phyloP scores from a whole-genome alignment of 1,140 invertebrate genomes.

The Catajapyx aquilonaris region DNA sequence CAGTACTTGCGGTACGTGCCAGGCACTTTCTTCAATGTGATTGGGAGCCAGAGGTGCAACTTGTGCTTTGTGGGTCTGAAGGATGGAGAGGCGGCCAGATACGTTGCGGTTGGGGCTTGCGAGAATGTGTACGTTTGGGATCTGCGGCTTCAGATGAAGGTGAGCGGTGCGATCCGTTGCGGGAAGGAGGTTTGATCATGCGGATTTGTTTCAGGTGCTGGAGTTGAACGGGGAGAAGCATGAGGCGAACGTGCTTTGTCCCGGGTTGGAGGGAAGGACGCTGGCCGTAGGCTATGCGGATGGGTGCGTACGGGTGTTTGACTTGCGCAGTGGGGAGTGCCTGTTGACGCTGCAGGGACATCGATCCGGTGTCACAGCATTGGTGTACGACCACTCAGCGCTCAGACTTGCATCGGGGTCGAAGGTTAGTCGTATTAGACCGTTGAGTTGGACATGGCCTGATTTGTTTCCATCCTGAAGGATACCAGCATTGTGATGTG shows the following conservation, averaged over 20 bases:
- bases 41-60: slow-evolving; percentile 58
- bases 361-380: slow-evolving; percentile 55
- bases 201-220: slow-evolving; percentile 29
- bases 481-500: slow-evolving; percentile 88
- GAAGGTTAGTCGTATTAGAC: slow-evolving; percentile 33
- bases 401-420: slow-evolving; percentile 65
- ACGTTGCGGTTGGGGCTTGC: slow-evolving; percentile 67
- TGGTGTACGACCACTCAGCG: slow-evolving; percentile 60
- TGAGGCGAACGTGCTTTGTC: slow-evolving; percentile 45
- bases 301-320: slow-evolving; percentile 68
- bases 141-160: slow-evolving; percentile 68
- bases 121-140: slow-evolving; percentile 92
- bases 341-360: slow-evolving; percentile 72
- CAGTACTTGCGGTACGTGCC: slow-evolving; percentile 81
- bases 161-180: slow-evolving; percentile 19
- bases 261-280: slow-evolving; percentile 45
- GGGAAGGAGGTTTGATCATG: slow-evolving; percentile 7
- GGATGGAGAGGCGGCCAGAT: slow-evolving; percentile 52
- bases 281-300: slow-evolving; percentile 82
- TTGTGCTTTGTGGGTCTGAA: slow-evolving; percentile 50
- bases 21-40: slow-evolving; percentile 63
- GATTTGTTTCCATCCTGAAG: slow-evolving; percentile 20
- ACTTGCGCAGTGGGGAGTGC: slow-evolving; percentile 41
- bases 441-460: slow-evolving; percentile 1
- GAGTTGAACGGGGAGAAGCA: slow-evolving; percentile 53